Evolutionary conservation across 1,140 invertebrate species (phyloP), one percentile per base, ranked within the genome.

Genomic region (Sminthurinus signatus): DNA sequence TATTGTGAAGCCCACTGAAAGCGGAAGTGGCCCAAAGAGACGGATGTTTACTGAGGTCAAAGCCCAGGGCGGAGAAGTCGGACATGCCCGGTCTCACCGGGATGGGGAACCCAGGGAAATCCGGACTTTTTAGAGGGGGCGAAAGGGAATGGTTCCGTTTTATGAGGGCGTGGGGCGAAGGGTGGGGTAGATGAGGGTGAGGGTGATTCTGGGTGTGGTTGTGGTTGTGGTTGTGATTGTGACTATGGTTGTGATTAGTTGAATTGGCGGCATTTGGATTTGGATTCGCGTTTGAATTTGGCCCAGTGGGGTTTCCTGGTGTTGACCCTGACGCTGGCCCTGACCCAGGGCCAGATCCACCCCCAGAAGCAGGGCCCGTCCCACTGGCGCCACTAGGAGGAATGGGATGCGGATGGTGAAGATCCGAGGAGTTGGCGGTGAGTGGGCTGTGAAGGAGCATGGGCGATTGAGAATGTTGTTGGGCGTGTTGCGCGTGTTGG

Each of bases 21-120:
- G 19, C 44, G 4, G 59, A 50, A 25, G 43, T 14, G 15, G 36
- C 51, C 68, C 68, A 70, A 2, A 70, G 43, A 0, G 64, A 66
- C 36, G 65, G 60, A 39, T 70, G 63, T 51, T 67, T 67, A 1
- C 21, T 52, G 19, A 70, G 54, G 36, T 70, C 69, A 46, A 70
- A 67, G 17, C 62, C 61, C 29, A 68, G 43, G 3, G 64, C 67
- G 17, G 44, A 46, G 25, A 61, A 28, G 21, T 25, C 5, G 1
- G 27, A 29, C 4, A 17, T 46, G 23, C 25, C 48, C 2, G 60
- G 56, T 0, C 21, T 50, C 54, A 54, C 44, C n/a, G 46, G 36
- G 36, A 59, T 42, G 44, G 28, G 58, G 14, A 19, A 23, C 1
- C 2, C 3, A 3, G 54, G 23, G 39, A 60, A 54, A 54, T 65